phyloP scores from a whole-genome alignment of 2,888 invertebrate species.

The Acleris emargana region DNA sequence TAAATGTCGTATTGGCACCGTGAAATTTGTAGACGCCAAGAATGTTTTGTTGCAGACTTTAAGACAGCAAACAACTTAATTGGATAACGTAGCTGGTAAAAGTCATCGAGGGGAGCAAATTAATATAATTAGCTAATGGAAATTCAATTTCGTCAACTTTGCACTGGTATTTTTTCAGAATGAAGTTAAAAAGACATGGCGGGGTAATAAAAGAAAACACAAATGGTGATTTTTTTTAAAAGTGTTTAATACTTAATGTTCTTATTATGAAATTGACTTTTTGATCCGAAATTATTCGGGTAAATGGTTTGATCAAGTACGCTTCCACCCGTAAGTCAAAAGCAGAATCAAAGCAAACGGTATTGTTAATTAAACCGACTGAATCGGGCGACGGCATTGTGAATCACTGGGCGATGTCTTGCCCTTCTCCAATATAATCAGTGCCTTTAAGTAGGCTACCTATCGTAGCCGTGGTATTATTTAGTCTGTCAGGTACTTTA shows the following conservation, averaged over 20 bases:
- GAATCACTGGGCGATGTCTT: constrained; percentile 9
- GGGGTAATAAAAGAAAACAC: constrained; percentile 1
- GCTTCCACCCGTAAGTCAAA: too few relatives aligned
- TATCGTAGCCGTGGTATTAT: constrained; percentile 52
- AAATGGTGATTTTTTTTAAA: not conserved
- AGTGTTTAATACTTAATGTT: too few relatives aligned
- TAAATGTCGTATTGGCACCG: constrained; percentile 34
- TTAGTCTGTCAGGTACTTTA: constrained; percentile 69
- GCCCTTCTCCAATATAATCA: constrained; percentile 27
- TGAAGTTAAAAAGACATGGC: not conserved
- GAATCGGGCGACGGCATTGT: constrained; percentile 3
- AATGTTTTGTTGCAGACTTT: constrained; percentile 25
- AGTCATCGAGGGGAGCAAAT: constrained; percentile 13
- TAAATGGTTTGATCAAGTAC: too few relatives aligned
- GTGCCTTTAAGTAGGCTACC: constrained; percentile 32
- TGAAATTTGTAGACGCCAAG: constrained; percentile 4
- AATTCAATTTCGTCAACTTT: constrained; percentile 16
- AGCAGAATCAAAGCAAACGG: not conserved
- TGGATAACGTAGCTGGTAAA: constrained; percentile 21
- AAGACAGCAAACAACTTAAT: constrained; percentile 32
- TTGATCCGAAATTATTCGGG: too few relatives aligned
- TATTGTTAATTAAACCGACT: constrained; percentile 3
- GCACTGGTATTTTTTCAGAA: constrained; percentile 10
- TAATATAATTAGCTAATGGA: constrained; percentile 25
- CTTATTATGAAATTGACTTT: too few relatives aligned